phyloP scores from a whole-genome alignment of 1,140 invertebrate genomes.

The Neodiprion pinetum region DNA sequence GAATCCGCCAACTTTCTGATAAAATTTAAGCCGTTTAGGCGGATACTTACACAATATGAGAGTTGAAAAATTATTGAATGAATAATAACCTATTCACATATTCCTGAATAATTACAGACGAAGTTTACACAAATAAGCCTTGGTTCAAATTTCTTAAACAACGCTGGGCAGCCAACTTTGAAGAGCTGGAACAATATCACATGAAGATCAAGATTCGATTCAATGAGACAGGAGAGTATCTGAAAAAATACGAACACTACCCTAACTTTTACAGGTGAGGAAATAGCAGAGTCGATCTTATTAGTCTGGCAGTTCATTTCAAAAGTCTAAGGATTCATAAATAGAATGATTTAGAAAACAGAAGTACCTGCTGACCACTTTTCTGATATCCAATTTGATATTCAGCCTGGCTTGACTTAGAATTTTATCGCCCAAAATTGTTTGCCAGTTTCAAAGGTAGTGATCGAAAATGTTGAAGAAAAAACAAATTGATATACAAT shows the following conservation, averaged over 20 bases:
- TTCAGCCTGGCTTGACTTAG: not conserved
- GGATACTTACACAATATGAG: too few relatives aligned
- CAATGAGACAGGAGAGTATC: slow-evolving; percentile 83
- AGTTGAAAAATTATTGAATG: slow-evolving; percentile 17
- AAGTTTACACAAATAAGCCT: slow-evolving; percentile 82
- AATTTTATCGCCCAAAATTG: not conserved
- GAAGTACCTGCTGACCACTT: too few relatives aligned
- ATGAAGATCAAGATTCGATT: slow-evolving; percentile 92
- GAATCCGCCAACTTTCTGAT: too few relatives aligned
- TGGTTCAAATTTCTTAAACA: slow-evolving; percentile 91
- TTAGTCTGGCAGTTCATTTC: not conserved
- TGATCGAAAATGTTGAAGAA: not conserved
- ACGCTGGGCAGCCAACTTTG: slow-evolving; percentile 93
- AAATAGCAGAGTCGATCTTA: not conserved
- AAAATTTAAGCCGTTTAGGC: too few relatives aligned
- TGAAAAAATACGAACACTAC: slow-evolving; percentile 88
- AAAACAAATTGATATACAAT: not conserved
- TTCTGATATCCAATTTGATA: not conserved
- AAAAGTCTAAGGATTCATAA: not conserved
- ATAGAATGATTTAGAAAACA: too few relatives aligned
- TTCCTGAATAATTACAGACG: slow-evolving; percentile 61
- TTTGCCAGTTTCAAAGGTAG: not conserved
- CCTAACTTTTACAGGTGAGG: slow-evolving; percentile 82
- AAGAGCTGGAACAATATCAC: slow-evolving; percentile 89
- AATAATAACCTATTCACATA: slow-evolving; percentile 21